These are phyloP conservation scores for Remorina albescens DNA, from an alignment of 2,797 vertebrate genomes.

Conservation along the genomic window DNA sequence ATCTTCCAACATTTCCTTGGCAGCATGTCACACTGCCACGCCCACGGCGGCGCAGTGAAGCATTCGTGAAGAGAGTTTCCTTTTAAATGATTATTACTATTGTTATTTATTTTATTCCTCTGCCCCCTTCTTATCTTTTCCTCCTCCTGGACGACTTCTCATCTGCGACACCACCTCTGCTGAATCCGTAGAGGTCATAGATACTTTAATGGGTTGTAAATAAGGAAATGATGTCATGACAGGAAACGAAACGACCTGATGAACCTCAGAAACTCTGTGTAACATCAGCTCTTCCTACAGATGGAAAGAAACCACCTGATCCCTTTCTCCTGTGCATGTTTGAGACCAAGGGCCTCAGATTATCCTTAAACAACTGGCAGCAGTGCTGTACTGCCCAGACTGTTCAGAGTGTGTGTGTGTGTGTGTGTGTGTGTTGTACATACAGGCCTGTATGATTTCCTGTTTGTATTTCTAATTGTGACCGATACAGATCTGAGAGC, in stretches of 20 bases:
- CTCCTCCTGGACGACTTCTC: slow-evolving; percentile 17
- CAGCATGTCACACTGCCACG: slow-evolving; percentile 74
- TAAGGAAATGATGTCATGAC: slow-evolving; percentile 21
- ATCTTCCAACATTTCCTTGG: slow-evolving; percentile 85
- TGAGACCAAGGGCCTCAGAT: slow-evolving; percentile 42
- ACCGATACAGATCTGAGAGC: slow-evolving; percentile 31
- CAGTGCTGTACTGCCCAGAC: slow-evolving; percentile 29
- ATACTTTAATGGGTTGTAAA: not conserved
- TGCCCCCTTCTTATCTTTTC: slow-evolving; percentile 11
- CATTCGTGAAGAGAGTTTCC: slow-evolving; percentile 27
- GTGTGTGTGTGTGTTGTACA: slow-evolving; percentile 28
- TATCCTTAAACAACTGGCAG: slow-evolving; percentile 27
- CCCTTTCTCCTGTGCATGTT: slow-evolving; percentile 67
- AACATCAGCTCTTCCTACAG: slow-evolving; percentile 26
- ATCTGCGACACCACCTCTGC: slow-evolving; percentile 38
- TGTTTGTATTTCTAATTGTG: slow-evolving; percentile 55
- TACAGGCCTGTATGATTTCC: slow-evolving; percentile 44
- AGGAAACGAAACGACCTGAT: slow-evolving; percentile 28
- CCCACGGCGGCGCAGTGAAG: slow-evolving; percentile 75
- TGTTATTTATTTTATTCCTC: slow-evolving; percentile 52
- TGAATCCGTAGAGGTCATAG: slow-evolving; percentile 16
- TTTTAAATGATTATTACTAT: slow-evolving; percentile 4
- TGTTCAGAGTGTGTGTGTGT: slow-evolving; percentile 21
- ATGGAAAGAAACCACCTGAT: slow-evolving; percentile 38
- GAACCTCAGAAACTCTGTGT: slow-evolving; percentile 58